Evolutionary conservation across 2,797 vertebrate species (phyloP), one percentile per base, ranked within the genome.

Genomic region (Sebastiscus albofasciatus): DNA sequence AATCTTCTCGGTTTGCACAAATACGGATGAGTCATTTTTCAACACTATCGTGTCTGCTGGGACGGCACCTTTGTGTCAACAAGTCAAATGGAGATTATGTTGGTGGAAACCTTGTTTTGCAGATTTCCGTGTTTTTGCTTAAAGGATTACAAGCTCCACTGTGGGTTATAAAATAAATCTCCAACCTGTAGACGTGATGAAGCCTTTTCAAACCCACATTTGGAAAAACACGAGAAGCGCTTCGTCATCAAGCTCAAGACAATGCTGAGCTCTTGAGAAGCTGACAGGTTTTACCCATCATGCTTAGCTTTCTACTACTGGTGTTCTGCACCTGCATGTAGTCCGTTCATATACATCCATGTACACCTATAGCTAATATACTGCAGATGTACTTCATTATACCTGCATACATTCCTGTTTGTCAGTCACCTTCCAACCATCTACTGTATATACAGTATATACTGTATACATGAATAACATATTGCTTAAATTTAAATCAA

Each of bases 1-100:
- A 66, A 31, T 83, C 84, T 66, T 36, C 52, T 65, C 67, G 72
- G 62, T 82, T 80, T 85, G 31, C 77, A 39, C 42, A 26, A 78
- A 87, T 81, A 39, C 8, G 58, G 77, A 89, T 90, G 87, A 94
- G 88, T 91, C 85, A 88, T 88, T 90, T 90, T 70, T 49, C 72
- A 84, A 60, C 67, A 67, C 34, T 20, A 20, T 22, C n/a, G 2
- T 80, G 80, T 76, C 76, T 82, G 79, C 75, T 66, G 79, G 70
- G 55, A 85, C 68, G 73, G 75, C 79, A 85, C 42, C 72, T 83
- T 65, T 67, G 68, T 86, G 69, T 87, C 73, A 89, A 75, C 84
- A 77, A 26, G 74, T 87, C 67, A 42, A 4, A 27, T 26, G 52
- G 75, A 85, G 70, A 58, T 83, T 49, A 42, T 66, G 62, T 71